Evolutionary conservation across 2,797 vertebrate species (phyloP).

Genomic region (Sebastes iracundus): DNA sequence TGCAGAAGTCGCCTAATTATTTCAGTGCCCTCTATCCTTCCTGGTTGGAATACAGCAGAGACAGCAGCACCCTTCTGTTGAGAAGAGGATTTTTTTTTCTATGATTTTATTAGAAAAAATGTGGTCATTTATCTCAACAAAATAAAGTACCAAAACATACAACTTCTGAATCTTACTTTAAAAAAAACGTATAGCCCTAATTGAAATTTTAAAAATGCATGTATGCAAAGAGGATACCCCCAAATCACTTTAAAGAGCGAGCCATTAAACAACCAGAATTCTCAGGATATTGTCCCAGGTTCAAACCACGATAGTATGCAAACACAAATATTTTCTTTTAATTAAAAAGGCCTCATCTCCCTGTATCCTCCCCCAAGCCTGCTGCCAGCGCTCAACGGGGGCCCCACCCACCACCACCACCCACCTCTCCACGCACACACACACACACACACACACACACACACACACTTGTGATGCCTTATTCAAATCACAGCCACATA

Average conservation of each 20-base stretch:
- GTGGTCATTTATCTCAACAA: not conserved
- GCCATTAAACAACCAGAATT: slow-evolving; percentile 65
- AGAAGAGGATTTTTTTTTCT: slow-evolving; percentile 24
- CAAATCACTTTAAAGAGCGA: slow-evolving; percentile 64
- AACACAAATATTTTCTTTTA: slow-evolving; percentile 86
- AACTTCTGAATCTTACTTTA: slow-evolving; percentile 19
- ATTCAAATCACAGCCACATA: slow-evolving; percentile 34
- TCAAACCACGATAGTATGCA: slow-evolving; percentile 63
- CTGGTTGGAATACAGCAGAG: slow-evolving; percentile 58
- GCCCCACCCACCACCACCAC: slow-evolving; percentile 1
- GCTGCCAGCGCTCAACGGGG: slow-evolving; percentile 45
- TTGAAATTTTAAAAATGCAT: slow-evolving; percentile 75
- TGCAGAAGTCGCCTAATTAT: slow-evolving; percentile 85
- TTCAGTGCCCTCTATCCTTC: slow-evolving; percentile 79
- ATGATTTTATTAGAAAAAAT: not conserved
- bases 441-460: not conserved
- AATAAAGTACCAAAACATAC: slow-evolving; percentile 3
- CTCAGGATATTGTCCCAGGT: slow-evolving; percentile 65
- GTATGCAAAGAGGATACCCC: slow-evolving; percentile 48
- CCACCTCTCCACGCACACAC: not conserved
- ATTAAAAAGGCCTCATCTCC: slow-evolving; percentile 78
- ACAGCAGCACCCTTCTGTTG: slow-evolving; percentile 7
- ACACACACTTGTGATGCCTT: not conserved
- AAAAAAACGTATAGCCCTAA: slow-evolving; percentile 38
- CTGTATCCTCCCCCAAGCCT: slow-evolving; percentile 71